Conservation (phyloP, 2,888 invertebrate genomes). For the Ectemnius lituratus region DNA sequence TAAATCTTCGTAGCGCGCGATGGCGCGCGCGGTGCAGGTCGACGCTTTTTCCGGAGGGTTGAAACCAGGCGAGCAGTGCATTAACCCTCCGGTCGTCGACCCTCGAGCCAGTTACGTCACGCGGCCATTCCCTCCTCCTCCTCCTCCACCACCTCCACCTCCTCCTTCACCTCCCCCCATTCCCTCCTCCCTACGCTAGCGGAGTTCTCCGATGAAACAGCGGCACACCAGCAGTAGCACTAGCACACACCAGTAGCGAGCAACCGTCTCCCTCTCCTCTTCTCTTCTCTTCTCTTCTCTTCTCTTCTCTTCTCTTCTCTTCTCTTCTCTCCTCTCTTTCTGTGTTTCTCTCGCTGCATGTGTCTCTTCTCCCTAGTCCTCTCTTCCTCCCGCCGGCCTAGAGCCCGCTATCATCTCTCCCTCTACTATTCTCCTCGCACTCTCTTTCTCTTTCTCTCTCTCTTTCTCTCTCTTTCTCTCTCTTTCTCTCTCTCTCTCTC, state of each 20-base stretch:
- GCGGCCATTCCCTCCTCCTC: constrained; percentile 49
- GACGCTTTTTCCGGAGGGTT: constrained; percentile 67
- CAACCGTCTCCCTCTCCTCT: constrained; percentile 23
- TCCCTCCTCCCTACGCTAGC: constrained; percentile 27
- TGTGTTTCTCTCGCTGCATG: constrained; percentile 32
- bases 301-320: constrained; percentile 24
- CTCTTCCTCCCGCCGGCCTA: constrained; percentile 20
- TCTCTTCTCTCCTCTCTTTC: constrained; percentile 16
- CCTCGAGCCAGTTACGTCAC: constrained; percentile 75
- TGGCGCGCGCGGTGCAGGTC: constrained; percentile 49
- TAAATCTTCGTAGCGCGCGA: constrained; percentile 47
- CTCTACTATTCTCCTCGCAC: constrained; percentile 35
- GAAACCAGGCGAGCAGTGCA: constrained; percentile 72
- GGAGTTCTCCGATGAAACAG: constrained; percentile 20
- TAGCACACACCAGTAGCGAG: too few relatives aligned
- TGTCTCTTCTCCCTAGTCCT: constrained; percentile 29
- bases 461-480: too few relatives aligned
- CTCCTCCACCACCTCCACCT: constrained; percentile 31
- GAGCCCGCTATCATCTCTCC: constrained; percentile 27
- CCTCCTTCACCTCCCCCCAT: constrained; percentile 23
- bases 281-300: constrained; percentile 17
- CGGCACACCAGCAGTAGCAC: constrained; percentile 29
- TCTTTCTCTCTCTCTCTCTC: too few relatives aligned
- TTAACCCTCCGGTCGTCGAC: constrained; percentile 76
- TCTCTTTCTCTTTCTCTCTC: too few relatives aligned